Conservation (phyloP, 1,140 invertebrate species). For the Drosophila sproati region DNA sequence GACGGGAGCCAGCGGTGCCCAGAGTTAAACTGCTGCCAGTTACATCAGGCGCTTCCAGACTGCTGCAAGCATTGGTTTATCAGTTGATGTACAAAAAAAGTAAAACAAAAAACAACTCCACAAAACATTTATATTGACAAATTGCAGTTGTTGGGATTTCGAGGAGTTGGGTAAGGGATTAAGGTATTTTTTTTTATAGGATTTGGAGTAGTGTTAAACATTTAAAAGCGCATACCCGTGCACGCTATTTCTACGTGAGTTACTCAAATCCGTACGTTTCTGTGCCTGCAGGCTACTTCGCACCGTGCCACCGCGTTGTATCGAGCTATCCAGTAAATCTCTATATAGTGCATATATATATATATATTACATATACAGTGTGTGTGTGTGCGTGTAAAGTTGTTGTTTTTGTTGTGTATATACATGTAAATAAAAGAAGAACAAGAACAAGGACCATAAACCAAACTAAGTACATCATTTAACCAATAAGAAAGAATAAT, state of each 20-base stretch:
- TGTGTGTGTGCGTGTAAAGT: constrained; percentile 42
- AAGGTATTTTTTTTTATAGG: constrained; percentile 11
- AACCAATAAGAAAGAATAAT: constrained; percentile 17
- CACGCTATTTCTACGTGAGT: constrained; percentile 84
- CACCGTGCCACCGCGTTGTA: constrained; percentile 72
- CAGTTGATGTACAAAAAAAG: neutral
- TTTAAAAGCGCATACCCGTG: constrained; percentile 82
- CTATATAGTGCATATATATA: constrained; percentile 39
- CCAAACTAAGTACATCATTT: constrained; percentile 22
- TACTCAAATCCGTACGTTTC: constrained; percentile 83
- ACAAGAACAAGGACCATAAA: constrained; percentile 50
- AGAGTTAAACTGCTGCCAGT: constrained; percentile 87
- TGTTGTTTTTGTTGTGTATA: constrained; percentile 47
- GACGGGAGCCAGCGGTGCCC: constrained; percentile 90
- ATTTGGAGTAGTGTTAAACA: constrained; percentile 58
- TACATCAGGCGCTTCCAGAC: constrained; percentile 82
- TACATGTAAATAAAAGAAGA: constrained; percentile 64
- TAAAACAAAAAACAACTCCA: neutral
- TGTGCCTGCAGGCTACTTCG: constrained; percentile 82
- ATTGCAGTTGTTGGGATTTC: neutral
- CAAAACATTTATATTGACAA: constrained; percentile 1
- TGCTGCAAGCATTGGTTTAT: constrained; percentile 47
- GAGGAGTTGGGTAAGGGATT: neutral
- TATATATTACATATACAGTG: constrained; percentile 13
- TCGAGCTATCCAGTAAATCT: constrained; percentile 76